Evolutionary conservation across 1,140 invertebrate species (phyloP), one percentile per base, ranked within the genome.

Genomic region (Pseudachorutes palmiensis): DNA sequence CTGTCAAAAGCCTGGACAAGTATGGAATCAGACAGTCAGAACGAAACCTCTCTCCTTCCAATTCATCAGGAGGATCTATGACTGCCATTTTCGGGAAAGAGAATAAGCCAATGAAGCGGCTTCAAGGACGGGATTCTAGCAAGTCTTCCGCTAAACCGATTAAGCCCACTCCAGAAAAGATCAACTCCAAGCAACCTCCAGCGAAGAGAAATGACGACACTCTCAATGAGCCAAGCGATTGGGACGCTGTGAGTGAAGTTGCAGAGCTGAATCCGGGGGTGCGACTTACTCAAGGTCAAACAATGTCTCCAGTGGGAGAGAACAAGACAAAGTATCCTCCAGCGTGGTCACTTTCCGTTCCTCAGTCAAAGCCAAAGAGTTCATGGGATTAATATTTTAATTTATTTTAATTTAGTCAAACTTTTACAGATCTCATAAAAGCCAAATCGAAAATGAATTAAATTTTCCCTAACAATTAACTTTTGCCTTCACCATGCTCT

Each of bases 11-110:
- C 9, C 36, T 45, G 9, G 19, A 45, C 36, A 45, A 45, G 19
- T 45, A 45, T 19, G 36, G 36, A n/a, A n/a, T n/a, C n/a, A n/a
- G n/a, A n/a, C n/a, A n/a, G n/a, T n/a, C n/a, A n/a, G n/a, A n/a
- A n/a, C n/a, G n/a, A n/a, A n/a, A n/a, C n/a, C n/a, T n/a, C n/a
- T n/a, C n/a, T n/a, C n/a, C n/a, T n/a, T n/a, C n/a, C n/a, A n/a
- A n/a, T n/a, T n/a, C n/a, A n/a, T 55, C 51, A 19, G 24, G 24
- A 55, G 51, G 51, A 55, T 55, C 51, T 55, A 22, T 55, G 9
- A 9, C 24, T 5, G 12, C 14, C 51, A 55, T 45, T 45, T 45
- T 19, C 36, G 19, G 19, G 9, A 12, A 9, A 9, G 36, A 19
- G 9, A 45, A 12, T 45, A 9, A 45, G 36, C 36, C 9, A 12